These are phyloP conservation scores for Trachythela sp. DNA, from an alignment of 64 coral and sea anemone genomes.

Conservation along the genomic window DNA sequence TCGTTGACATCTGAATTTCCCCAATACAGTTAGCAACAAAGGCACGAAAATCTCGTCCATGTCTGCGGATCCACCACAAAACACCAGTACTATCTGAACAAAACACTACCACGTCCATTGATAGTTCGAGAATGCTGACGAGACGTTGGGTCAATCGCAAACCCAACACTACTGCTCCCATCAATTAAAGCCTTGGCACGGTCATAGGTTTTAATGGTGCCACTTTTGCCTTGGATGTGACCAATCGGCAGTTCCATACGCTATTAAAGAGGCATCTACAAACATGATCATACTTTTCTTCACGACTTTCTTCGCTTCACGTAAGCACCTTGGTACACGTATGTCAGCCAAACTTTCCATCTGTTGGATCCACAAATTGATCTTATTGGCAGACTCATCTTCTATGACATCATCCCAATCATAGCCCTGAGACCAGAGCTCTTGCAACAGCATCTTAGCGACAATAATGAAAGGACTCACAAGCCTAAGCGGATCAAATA, in stretches of 20 bases:
- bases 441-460: slow-evolving; percentile 18
- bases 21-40: slow-evolving; percentile 31
- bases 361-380: background rate
- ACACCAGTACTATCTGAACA: slow-evolving; percentile 54
- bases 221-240: background rate
- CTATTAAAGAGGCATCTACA: slow-evolving; percentile 27
- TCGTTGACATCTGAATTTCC: background rate
- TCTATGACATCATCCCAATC: slow-evolving; percentile 21
- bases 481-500: background rate
- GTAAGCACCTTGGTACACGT: slow-evolving; percentile 11
- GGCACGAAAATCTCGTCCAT: slow-evolving; percentile 38
- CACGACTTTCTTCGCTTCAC: background rate
- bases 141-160: background rate
- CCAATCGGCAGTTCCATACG: background rate
- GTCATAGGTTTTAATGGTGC: background rate
- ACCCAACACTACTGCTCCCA: background rate
- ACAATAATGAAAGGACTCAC: background rate
- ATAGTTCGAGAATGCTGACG: background rate
- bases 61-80: slow-evolving; percentile 50
- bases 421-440: background rate
- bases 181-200: background rate
- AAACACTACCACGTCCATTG: background rate
- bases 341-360: background rate
- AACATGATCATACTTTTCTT: slow-evolving; percentile 15
- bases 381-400: background rate